Evolutionary conservation across 2,113 vertebrate genomes (phyloP), one percentile per base, ranked within the genome.

Genomic region (Malurus alboscapulatus): DNA sequence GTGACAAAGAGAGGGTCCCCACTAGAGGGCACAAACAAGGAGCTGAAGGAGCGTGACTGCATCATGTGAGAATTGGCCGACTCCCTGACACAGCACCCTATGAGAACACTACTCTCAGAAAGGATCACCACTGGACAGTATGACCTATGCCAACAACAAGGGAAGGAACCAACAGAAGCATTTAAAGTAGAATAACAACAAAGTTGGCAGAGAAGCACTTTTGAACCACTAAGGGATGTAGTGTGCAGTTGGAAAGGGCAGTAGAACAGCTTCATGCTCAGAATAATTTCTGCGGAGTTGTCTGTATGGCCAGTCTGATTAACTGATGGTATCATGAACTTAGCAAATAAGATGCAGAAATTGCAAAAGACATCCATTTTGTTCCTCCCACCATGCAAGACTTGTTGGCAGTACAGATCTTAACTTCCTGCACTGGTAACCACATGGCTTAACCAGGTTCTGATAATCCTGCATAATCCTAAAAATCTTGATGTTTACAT

Each of bases 321-420:
- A 74, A 82, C 10, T 74, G 44, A 42, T 22, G 27, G 27, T 18
- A 83, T 38, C 25, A 62, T 45, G 11, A 92, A 66, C n/a, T 30
- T 47, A 94, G 24, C 3, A 67, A 88, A n/a, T 25, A 67, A 83
- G 38, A 67, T 29, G 11, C 25, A 79, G 38, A 67, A 47, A 66
- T 36, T 58, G 32, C 24, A n/a, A 32, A 57, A 18, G 20, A 62
- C 19, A 29, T 17, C 79, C 0, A 48, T 75, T 74, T 81, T 57
- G n/a, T 65, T 83, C 62, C 32, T 88, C 11, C 25, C 21, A 75
- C 32, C 21, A 16, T 7, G 34, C 57, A 75, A 82, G 57, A 34
- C 21, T 36, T 12, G 17, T 7, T 44, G 30, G 38, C 24, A 44
- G 66, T 47, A 75, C 0, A 0, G 2, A 63, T 71, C 30, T 71